phyloP scores from a whole-genome alignment of 2,888 invertebrate genomes.

The Pristionchus exspectatus region DNA sequence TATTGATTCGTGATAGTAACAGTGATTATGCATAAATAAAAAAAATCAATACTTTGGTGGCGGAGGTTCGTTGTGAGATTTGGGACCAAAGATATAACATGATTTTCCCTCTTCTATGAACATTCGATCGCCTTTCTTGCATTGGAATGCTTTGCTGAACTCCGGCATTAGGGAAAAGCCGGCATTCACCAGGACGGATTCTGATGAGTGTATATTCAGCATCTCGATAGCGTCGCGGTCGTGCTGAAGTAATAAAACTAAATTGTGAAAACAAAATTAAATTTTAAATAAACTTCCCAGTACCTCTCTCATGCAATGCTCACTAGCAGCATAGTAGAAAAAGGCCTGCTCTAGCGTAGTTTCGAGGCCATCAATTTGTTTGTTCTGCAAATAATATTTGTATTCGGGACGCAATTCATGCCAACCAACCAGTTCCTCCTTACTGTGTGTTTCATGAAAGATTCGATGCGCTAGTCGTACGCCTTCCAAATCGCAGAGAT shows the following conservation, averaged over 20 bases:
- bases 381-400: neutral
- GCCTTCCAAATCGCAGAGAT: neutral
- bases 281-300: neutral
- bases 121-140: constrained; percentile 27
- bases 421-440: neutral
- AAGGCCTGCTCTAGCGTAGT: neutral
- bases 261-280: neutral
- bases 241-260: neutral
- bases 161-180: constrained; percentile 10
- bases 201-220: neutral
- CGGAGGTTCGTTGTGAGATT: neutral
- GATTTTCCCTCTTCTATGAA: neutral
- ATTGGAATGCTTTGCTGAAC: neutral
- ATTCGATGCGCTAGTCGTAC: neutral
- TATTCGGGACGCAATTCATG: too few relatives aligned
- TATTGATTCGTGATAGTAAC: too few relatives aligned
- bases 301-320: neutral
- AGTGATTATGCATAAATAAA: too few relatives aligned
- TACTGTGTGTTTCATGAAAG: neutral
- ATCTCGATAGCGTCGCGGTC: neutral
- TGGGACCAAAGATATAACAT: neutral
- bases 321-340: neutral
- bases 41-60: neutral
- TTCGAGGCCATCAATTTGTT: neutral
- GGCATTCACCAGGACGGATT: neutral